These are phyloP conservation scores for Zosterops lateralis DNA, from an alignment of 2,113 vertebrate species.

Conservation along the genomic window DNA sequence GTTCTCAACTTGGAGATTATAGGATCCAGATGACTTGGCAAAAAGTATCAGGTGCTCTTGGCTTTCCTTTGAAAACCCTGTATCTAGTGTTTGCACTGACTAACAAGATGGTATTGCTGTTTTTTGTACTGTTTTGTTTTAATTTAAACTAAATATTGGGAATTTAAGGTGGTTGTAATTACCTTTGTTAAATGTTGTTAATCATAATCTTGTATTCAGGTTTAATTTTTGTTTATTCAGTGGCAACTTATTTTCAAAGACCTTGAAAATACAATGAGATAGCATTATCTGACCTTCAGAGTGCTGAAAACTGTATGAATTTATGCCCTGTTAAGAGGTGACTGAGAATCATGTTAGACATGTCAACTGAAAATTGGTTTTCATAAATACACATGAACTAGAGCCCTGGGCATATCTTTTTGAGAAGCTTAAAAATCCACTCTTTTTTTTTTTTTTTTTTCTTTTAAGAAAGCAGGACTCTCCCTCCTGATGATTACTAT, in stretches of 20 bases:
- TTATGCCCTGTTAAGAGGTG: slow-evolving; percentile 72
- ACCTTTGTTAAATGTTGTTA: slow-evolving; percentile 74
- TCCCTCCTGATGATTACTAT: slow-evolving; percentile 61
- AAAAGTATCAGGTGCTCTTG: slow-evolving; percentile 80
- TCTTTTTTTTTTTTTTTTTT: slow-evolving; percentile 2
- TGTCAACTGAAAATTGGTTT: slow-evolving; percentile 60
- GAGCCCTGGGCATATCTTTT: slow-evolving; percentile 54
- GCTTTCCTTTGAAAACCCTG: slow-evolving; percentile 79
- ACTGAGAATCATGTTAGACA: slow-evolving; percentile 61
- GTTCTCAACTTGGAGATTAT: slow-evolving; percentile 72
- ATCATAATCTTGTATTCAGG: slow-evolving; percentile 73
- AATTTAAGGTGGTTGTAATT: slow-evolving; percentile 67
- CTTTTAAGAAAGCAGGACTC: slow-evolving; percentile 62
- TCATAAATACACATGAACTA: slow-evolving; percentile 24
- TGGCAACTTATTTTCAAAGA: slow-evolving; percentile 71
- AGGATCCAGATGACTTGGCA: slow-evolving; percentile 77
- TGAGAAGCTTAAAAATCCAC: slow-evolving; percentile 63
- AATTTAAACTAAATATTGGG: slow-evolving; percentile 74
- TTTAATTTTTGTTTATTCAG: slow-evolving; percentile 74
- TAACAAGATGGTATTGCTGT: slow-evolving; percentile 78
- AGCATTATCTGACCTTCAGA: slow-evolving; percentile 74
- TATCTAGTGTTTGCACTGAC: slow-evolving; percentile 82
- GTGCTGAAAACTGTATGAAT: slow-evolving; percentile 65
- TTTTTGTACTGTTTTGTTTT: slow-evolving; percentile 67
- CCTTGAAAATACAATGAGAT: slow-evolving; percentile 70